These are phyloP conservation scores for Hyperopisus bebe DNA, from an alignment of 2,113 vertebrate species.

Conservation along the genomic window DNA sequence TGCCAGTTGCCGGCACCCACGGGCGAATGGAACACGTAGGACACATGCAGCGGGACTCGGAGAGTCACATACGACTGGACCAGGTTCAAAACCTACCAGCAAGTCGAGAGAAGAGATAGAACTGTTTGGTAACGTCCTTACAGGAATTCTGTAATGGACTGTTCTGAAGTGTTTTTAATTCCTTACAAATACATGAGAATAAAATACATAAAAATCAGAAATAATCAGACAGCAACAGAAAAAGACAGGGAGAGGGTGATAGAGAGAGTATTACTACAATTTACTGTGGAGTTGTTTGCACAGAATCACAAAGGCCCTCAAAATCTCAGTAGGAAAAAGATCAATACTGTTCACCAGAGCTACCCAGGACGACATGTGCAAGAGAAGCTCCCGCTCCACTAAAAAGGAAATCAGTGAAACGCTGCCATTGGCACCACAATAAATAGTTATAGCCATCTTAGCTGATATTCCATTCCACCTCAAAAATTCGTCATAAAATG, in stretches of 20 bases:
- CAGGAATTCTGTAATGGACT: neutral
- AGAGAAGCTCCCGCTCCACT: neutral
- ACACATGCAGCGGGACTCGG: conserved; percentile 72
- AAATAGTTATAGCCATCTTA: neutral
- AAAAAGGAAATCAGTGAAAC: neutral
- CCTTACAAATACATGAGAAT: neutral
- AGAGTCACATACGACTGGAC: conserved; percentile 79
- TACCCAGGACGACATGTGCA: neutral
- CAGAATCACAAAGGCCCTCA: neutral
- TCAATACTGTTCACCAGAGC: conserved; percentile 6
- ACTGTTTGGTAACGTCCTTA: neutral
- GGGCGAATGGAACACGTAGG: conserved; percentile 75
- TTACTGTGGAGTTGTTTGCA: neutral
- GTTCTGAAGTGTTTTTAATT: neutral
- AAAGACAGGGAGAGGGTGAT: neutral
- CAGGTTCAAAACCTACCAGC: conserved; percentile 66
- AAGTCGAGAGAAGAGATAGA: neutral
- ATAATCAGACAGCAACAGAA: neutral
- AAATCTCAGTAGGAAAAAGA: neutral
- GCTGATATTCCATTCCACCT: neutral
- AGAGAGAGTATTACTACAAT: neutral
- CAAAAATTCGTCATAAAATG: neutral
- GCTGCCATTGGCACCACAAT: neutral
- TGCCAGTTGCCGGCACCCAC: conserved; percentile 73
- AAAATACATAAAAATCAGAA: neutral